Percentiles rank a stretch among this genome's conserved stretches.
phyloP scores from a whole-genome alignment of 2,113 vertebrate species.

The Malurus cyaneus region DNA sequence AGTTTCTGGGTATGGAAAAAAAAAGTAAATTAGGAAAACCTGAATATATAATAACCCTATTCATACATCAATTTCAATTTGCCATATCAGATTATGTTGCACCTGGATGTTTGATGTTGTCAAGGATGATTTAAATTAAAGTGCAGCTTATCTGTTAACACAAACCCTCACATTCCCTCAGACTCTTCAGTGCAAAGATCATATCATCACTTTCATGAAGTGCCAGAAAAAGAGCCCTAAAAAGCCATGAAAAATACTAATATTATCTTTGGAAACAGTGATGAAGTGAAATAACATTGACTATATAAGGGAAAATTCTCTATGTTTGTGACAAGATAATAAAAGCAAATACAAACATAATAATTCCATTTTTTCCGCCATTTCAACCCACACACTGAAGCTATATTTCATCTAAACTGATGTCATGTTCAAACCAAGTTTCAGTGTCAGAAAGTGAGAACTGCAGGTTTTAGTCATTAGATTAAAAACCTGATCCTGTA shows the following conservation, averaged over 20 bases:
- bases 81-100: constrained; percentile 5
- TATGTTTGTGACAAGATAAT: not conserved
- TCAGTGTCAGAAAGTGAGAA: not conserved
- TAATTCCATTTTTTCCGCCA: rapidly evolving
- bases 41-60: not conserved
- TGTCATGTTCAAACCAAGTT: not conserved
- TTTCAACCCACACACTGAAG: not conserved
- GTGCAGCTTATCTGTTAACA: not conserved
- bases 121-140: constrained; percentile 15
- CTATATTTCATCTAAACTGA: not conserved
- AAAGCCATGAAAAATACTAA: not conserved
- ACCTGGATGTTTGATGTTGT: constrained; percentile 43
- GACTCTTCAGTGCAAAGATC: not conserved
- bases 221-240: not conserved
- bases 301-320: not conserved
- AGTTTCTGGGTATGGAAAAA: not conserved
- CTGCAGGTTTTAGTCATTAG: not conserved
- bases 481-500: not conserved
- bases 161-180: not conserved
- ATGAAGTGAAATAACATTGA: not conserved
- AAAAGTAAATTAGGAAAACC: not conserved
- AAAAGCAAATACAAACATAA: not conserved
- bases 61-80: not conserved
- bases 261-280: not conserved
- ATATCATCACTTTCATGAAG: not conserved